phyloP scores from a whole-genome alignment of 1,140 invertebrate species.

The Drosophila ficusphila region DNA sequence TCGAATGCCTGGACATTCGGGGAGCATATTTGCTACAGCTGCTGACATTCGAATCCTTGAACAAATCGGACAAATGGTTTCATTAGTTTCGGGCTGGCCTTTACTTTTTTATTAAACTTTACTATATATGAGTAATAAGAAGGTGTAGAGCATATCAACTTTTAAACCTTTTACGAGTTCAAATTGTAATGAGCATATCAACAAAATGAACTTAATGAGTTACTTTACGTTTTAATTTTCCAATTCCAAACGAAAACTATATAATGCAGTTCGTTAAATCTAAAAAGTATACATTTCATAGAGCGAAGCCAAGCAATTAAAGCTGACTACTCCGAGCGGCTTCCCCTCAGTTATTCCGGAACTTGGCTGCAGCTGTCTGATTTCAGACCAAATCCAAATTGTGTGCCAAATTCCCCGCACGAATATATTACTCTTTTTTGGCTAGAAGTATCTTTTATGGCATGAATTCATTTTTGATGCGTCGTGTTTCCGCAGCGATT shows the following conservation, averaged over 20 bases:
- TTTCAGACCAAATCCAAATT: constrained; percentile 50
- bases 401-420: constrained; percentile 8
- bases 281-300: neutral
- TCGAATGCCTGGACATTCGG: neutral
- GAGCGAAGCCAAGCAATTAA: constrained; percentile 3
- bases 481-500: constrained; percentile 86
- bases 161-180: no score
- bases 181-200: no score
- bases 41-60: constrained; percentile 9
- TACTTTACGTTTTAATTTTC: no score
- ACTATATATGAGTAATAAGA: no score
- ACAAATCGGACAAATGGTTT: constrained; percentile 33
- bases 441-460: constrained; percentile 27
- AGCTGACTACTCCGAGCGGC: constrained; percentile 4
- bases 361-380: neutral
- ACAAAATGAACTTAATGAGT: no score
- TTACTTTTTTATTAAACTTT: no score
- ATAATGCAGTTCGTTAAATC: neutral
- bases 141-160: no score
- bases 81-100: constrained; percentile 19
- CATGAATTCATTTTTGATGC: constrained; percentile 60
- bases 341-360: constrained; percentile 1
- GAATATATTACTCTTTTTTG: constrained; percentile 11
- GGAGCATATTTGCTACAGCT: constrained; percentile 15
- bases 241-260: no score